Evolutionary conservation across 1,140 invertebrate species (phyloP), one percentile per base, ranked within the genome.

Genomic region (Himalopsyche phryganea): DNA sequence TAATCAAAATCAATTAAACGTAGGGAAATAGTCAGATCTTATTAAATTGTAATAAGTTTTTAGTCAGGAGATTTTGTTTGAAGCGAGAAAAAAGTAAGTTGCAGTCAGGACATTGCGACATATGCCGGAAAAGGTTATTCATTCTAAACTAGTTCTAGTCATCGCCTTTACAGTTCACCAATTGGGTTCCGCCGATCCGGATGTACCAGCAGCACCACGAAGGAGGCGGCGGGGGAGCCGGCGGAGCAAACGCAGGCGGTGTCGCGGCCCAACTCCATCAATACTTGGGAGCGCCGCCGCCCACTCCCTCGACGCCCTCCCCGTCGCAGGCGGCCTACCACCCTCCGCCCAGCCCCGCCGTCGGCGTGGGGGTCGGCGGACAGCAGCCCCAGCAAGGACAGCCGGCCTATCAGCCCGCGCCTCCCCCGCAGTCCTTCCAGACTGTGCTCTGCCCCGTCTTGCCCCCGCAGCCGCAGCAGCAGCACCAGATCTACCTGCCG

Each of bases 241-340:
- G 23, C 4, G 50, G 60, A 20, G 55, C 58, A 61, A 59, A 59
- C 13, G 58, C 38, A 5, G 67, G 69, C 41, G 69, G 68, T 28
- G 69, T 61, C n/a, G n/a, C n/a, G 50, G 60, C 33, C 58, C 58
- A 63, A 59, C 47, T 61, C 53, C 47, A 60, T 23, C 62, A 65
- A 42, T 65, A 61, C 47, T 35, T 66, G 23, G 71, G 70, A 68
- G 71, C 73, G 65, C 70, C 66, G 19, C 65, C 72, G 15, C 69
- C 70, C 41, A 68, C 72, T 42, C 70, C 70, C 3, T 71, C 71
- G n/a, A 73, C 75, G 58, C 75, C 75, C 17, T 75, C 73, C 70
- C 73, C 60, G 70, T 70, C 63, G 71, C 71, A 20, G 63, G 54
- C 17, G 44, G 59, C 35, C 53, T 60, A 52, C 53, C 62, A 56